Percentiles rank a stretch among this genome's conserved stretches.
Conservation (phyloP, 1,140 invertebrate genomes). For the Brachionus rubens region DNA sequence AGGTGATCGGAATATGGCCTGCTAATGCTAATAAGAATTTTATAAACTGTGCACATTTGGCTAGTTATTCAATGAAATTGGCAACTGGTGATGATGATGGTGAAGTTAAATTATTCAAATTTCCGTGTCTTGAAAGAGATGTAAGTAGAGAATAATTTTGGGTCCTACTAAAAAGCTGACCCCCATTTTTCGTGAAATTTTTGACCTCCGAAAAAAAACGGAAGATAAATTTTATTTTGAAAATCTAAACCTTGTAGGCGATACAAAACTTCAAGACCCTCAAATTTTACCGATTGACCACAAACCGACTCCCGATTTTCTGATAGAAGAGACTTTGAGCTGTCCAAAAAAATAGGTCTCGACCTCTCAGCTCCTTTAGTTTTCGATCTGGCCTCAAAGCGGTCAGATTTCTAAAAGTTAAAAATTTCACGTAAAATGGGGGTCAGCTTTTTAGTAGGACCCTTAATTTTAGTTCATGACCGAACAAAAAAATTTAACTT, state of each 20-base stretch:
- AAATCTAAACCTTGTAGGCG: neutral
- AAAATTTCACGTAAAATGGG: no score
- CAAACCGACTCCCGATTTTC: no score
- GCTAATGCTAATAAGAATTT: slow-evolving; percentile 53
- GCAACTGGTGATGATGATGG: slow-evolving; percentile 61
- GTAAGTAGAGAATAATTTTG: no score
- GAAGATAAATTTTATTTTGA: neutral
- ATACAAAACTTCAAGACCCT: neutral
- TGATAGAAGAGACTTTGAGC: no score
- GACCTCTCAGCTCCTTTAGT: no score
- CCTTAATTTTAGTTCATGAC: no score
- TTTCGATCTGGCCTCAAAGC: no score
- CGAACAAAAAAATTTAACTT: neutral
- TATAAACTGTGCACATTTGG: slow-evolving; percentile 58
- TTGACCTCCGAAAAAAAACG: neutral
- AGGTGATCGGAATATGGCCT: slow-evolving; percentile 60
- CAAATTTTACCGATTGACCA: no score
- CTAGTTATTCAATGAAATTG: slow-evolving; percentile 55
- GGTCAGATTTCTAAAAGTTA: no score
- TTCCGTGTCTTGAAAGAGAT: slow-evolving; percentile 57
- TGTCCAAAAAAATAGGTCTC: no score
- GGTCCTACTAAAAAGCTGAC: no score
- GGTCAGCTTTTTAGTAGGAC: no score
- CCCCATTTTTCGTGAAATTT: neutral
- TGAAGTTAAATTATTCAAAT: slow-evolving; percentile 58